Base-by-base conservation (phyloP, 2,888 invertebrate genomes). In the Gastrophysa polygoni region DNA sequence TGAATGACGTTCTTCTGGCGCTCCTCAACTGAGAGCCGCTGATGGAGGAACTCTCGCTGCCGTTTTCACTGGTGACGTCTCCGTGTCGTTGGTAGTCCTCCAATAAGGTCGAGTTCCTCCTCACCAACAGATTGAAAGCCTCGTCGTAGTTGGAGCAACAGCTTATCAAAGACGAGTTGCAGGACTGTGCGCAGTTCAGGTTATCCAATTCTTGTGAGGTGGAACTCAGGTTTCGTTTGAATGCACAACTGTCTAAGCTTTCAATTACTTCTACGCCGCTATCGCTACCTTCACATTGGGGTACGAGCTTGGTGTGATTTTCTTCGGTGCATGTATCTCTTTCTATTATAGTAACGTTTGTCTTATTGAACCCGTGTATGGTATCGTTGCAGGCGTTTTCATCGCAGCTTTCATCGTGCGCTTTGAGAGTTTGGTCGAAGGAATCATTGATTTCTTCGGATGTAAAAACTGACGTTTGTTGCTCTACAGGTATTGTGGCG, bases 11-110 rank as follows among this genome's bases (percentile, higher is more conserved):
- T 16, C 84, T 81, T 50, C 84, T 84, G 11, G 84, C 76, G 61
- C 75, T 75, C 1, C 81, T 73, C 2, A 77, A 71, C 18, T 73
- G 68, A 3, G 74, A 75, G 7, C 85, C 85, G 2, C 89, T 86
- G 32, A 91, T 80, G 0, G 91, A 91, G 0, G 91, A 91, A 77
- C 91, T 92, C 75, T 92, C 92, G 70, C 92, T 92, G 50, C 92
- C 92, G 68, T 87, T 88, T 71, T 89, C 89, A 75, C 88, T 88
- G 54, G 87, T 87, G 44, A 84, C 83, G 67, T 85, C 85, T 1
- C 84, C 84, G 55, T 76, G 76, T 34, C 79, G 72, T 17, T 78
- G 76, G 58, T 81, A 79, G 68, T 81, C 80, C 66, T 80, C 81
- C 10, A 81, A 69, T 43, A 79, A 71, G 6, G 78, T 80, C 4